These are phyloP conservation scores for Melinaea marsaeus DNA, from an alignment of 2,888 invertebrate species.

Conservation along the genomic window DNA sequence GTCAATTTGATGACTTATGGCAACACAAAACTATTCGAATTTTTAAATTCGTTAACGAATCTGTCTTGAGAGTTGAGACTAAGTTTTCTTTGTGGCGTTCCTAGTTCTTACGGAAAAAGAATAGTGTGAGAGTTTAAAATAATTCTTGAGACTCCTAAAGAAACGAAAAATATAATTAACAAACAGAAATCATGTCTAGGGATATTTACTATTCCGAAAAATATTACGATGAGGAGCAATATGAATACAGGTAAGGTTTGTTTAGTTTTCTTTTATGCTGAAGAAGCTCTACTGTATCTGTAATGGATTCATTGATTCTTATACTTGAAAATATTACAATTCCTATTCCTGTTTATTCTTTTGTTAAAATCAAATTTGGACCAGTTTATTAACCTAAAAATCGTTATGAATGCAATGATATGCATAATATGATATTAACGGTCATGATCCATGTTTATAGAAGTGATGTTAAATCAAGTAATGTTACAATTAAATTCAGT, in stretches of 20 bases:
- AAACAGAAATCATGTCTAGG: slow-evolving; percentile 73
- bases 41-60: slow-evolving; percentile 60
- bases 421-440: too few species aligned
- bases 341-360: too few species aligned
- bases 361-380: too few species aligned
- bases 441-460: not conserved
- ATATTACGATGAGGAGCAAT: slow-evolving; percentile 90
- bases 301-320: too few species aligned
- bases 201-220: slow-evolving; percentile 96
- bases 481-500: too few species aligned
- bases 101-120: slow-evolving; percentile 10
- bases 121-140: slow-evolving; percentile 12
- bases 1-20: slow-evolving; percentile 7
- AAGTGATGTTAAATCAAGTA: not conserved
- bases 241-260: slow-evolving; percentile 89
- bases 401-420: too few species aligned
- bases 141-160: slow-evolving; percentile 9
- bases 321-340: too few species aligned
- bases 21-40: slow-evolving; percentile 45
- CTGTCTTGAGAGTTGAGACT: slow-evolving; percentile 25
- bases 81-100: slow-evolving; percentile 29
- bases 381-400: too few species aligned
- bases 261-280: slow-evolving; percentile 1
- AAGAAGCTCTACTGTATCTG: too few species aligned
- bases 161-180: not conserved